Evolutionary conservation across 2,888 invertebrate genomes (phyloP), one percentile per base, ranked within the genome.

Genomic region (Archips crataeganus): DNA sequence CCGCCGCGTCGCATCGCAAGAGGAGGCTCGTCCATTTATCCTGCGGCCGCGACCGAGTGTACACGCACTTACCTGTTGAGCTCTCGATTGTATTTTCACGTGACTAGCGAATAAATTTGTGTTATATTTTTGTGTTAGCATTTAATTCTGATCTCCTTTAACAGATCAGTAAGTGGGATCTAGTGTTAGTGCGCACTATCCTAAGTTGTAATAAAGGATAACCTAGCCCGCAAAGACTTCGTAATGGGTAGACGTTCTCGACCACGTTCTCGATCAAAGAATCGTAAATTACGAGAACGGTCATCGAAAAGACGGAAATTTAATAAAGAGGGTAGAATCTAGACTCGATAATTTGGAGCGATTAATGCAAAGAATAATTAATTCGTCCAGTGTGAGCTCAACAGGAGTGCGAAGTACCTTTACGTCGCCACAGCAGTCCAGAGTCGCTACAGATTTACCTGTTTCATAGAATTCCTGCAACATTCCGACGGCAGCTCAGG

Each of bases 91-190:
- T 49, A 49, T 49, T 49, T 5, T 49, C 49, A 49, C 49, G n/a
- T 49, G 49, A 49, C n/a, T n/a, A 4, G 13, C 4, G 49, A 49
- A 49, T 49, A 49, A 49, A n/a, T 1, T 49, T 49, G n/a, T 13
- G 3, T 4, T 2, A n/a, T 49, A n/a, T n/a, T 11, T 11, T 3
- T 3, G 2, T 1, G 10, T n/a, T n/a, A 23, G 5, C 4, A 13
- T 49, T 49, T 49, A 10, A 34, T 32, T 59, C n/a, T 60, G 60
- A 36, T 60, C 6, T 60, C n/a, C 3, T 39, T 23, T 60, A 10
- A 60, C 11, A 60, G 60, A n/a, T 60, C 60, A 60, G 60, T 23
- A 60, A 60, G 60, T 60, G 34, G 60, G 60, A 60, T 60, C 36
- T n/a, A 8, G 60, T 60, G 54, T 36, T 36, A 39, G 4, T n/a